These are phyloP conservation scores for Channallabes apus DNA, from an alignment of 2,797 vertebrate species.

Conservation along the genomic window DNA sequence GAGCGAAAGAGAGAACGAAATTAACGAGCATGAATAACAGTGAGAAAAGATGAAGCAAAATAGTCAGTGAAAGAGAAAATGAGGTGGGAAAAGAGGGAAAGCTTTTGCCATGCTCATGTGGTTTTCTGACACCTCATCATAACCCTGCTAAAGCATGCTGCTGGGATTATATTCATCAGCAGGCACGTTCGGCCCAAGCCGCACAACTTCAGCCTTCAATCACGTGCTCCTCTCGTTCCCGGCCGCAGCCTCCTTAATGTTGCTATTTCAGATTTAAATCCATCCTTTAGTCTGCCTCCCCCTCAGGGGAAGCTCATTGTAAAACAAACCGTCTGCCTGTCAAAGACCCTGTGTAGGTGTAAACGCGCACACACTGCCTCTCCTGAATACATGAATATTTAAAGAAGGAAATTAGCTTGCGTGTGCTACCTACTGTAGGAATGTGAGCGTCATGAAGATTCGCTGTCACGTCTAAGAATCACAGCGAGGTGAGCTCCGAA, in stretches of 20 bases:
- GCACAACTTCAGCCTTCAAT: constrained; percentile 60
- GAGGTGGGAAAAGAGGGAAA: constrained; percentile 48
- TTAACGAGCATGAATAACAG: constrained; percentile 20
- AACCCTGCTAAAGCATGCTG: constrained; percentile 58
- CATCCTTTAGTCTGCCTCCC: constrained; percentile 61
- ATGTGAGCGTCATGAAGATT: constrained; percentile 52
- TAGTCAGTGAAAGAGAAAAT: constrained; percentile 30
- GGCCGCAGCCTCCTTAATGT: constrained; percentile 58
- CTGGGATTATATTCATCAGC: constrained; percentile 61
- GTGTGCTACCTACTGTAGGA: constrained; percentile 54
- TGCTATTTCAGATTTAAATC: constrained; percentile 67
- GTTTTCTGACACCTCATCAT: constrained; percentile 62
- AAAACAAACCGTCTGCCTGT: constrained; percentile 70
- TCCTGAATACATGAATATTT: constrained; percentile 70
- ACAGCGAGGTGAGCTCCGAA: constrained; percentile 41
- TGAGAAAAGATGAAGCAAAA: constrained; percentile 2
- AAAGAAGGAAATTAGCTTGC: constrained; percentile 56
- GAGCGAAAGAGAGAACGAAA: constrained; percentile 35
- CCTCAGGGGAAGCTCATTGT: constrained; percentile 65
- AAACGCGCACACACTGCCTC: constrained; percentile 53
- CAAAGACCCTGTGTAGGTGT: constrained; percentile 68
- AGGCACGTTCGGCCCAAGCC: constrained; percentile 28
- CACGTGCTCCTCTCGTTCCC: constrained; percentile 58
- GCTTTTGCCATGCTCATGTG: constrained; percentile 57
- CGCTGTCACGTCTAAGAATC: constrained; percentile 30